Percentiles rank a stretch among this genome's conserved stretches.
Evolutionary conservation across 1,140 invertebrate genomes (phyloP).

Genomic region (Druon quercuslanigerum): DNA sequence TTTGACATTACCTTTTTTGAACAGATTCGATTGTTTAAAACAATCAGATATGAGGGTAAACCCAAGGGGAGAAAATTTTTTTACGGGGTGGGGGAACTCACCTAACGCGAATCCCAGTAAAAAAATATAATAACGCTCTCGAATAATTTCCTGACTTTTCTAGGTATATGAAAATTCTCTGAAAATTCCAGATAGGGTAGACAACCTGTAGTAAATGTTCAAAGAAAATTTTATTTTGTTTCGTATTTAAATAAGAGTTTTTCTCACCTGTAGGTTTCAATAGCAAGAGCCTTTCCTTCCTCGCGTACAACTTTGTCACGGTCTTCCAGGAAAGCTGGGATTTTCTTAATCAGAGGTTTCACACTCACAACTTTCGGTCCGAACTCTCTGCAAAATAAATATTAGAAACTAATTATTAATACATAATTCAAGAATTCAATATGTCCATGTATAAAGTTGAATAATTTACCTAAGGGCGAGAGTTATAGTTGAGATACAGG

Average conservation of each 20-base stretch:
- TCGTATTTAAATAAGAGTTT: conserved; percentile 36
- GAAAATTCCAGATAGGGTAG: too few relatives aligned
- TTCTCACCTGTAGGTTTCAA: conserved; percentile 90
- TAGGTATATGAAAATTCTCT: too few relatives aligned
- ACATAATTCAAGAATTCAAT: conserved; percentile 18
- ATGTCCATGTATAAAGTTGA: background rate
- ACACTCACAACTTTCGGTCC: conserved; percentile 93
- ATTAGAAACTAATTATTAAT: conserved; percentile 14
- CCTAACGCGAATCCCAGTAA: too few relatives aligned
- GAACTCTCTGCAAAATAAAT: conserved; percentile 81
- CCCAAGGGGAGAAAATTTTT: too few relatives aligned
- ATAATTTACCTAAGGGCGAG: conserved; percentile 81
- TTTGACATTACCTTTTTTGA: too few relatives aligned
- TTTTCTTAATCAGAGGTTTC: conserved; percentile 92
- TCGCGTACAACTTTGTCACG: conserved; percentile 94
- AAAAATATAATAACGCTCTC: too few relatives aligned
- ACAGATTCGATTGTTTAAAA: too few relatives aligned
- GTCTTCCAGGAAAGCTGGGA: conserved; percentile 89
- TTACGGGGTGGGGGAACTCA: too few relatives aligned
- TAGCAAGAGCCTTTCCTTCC: conserved; percentile 90
- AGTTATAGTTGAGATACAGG: conserved; percentile 86
- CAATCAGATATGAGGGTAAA: too few relatives aligned
- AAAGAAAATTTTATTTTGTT: conserved; percentile 29
- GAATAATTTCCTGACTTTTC: too few relatives aligned
- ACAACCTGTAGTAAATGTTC: conserved; percentile 28